These are phyloP conservation scores for Drosophila oshimai DNA, from an alignment of 1,140 invertebrate species.

Conservation along the genomic window DNA sequence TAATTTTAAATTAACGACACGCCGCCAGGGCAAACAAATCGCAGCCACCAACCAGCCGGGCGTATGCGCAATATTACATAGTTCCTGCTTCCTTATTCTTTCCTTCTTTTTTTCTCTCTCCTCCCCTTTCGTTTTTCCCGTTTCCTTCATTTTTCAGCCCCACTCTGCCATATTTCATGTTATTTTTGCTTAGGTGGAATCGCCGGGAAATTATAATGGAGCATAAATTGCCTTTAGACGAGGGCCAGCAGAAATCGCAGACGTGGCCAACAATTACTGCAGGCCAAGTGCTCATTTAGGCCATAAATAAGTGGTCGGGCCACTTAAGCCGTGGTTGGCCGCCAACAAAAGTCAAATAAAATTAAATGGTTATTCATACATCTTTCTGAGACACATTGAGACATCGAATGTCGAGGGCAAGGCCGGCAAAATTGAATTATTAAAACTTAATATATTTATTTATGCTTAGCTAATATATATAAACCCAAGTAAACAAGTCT, in stretches of 20 bases:
- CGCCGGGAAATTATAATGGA: conserved; percentile 48
- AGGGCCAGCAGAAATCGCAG: conserved; percentile 5
- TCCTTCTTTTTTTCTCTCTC: neutral
- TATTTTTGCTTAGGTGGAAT: conserved; percentile 50
- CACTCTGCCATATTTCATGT: conserved; percentile 44
- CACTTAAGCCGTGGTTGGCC: conserved; percentile 42
- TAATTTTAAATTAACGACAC: conserved; percentile 62
- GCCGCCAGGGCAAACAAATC: conserved; percentile 52
- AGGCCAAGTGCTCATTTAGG: conserved; percentile 52
- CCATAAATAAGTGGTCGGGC: conserved; percentile 39
- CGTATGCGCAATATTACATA: conserved; percentile 53
- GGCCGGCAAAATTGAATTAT: conserved; percentile 31
- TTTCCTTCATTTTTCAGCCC: conserved; percentile 31
- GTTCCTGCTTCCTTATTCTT: conserved; percentile 19
- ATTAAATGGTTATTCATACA: conserved; percentile 49
- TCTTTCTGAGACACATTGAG: conserved; percentile 25
- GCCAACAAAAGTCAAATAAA: conserved; percentile 61
- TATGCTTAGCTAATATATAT: conserved; percentile 2
- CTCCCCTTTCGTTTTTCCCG: neutral
- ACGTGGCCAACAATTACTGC: conserved; percentile 39
- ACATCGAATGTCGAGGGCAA: conserved; percentile 37
- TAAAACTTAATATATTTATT: conserved; percentile 26
- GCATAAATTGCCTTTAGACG: conserved; percentile 56
- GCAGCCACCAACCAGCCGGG: conserved; percentile 24
- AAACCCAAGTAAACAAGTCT: neutral